These are phyloP conservation scores for Monopis laevigella DNA, from an alignment of 2,888 invertebrate species.

Conservation along the genomic window DNA sequence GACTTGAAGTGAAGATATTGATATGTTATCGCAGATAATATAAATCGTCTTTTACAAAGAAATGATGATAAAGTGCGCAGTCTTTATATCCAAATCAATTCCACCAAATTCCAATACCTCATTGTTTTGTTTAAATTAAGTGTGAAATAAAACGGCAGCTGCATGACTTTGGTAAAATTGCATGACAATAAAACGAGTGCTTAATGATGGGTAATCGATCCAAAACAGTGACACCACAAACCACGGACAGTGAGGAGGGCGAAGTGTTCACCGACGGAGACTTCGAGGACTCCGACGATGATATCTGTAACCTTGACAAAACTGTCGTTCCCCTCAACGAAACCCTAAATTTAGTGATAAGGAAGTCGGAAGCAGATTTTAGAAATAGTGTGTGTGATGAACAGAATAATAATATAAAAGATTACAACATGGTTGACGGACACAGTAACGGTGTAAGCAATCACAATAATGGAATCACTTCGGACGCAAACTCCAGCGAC, in stretches of 20 bases:
- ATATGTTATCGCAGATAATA: too few species aligned
- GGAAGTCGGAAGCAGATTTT: constrained; percentile 7
- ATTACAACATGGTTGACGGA: neutral
- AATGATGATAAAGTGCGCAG: too few species aligned
- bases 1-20: too few species aligned
- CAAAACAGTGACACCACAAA: constrained; percentile 38
- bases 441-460: constrained; percentile 1
- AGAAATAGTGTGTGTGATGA: neutral
- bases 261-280: constrained; percentile 58
- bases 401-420: neutral
- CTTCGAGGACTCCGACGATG: constrained; percentile 52
- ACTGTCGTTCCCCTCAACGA: constrained; percentile 38
- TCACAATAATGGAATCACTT: neutral
- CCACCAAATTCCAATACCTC: too few species aligned
- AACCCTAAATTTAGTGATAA: constrained; percentile 31
- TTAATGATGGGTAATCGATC: constrained; percentile 39
- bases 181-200: neutral
- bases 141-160: constrained; percentile 15
- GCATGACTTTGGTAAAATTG: constrained; percentile 1
- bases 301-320: constrained; percentile 29
- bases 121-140: too few species aligned
- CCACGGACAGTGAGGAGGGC: constrained; percentile 52
- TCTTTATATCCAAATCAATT: too few species aligned
- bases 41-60: too few species aligned
- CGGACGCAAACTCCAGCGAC: constrained; percentile 13